Percentiles rank a stretch among this genome's conserved stretches.
phyloP scores from a whole-genome alignment of 2,797 vertebrate genomes.

The Scarus forsteni region DNA sequence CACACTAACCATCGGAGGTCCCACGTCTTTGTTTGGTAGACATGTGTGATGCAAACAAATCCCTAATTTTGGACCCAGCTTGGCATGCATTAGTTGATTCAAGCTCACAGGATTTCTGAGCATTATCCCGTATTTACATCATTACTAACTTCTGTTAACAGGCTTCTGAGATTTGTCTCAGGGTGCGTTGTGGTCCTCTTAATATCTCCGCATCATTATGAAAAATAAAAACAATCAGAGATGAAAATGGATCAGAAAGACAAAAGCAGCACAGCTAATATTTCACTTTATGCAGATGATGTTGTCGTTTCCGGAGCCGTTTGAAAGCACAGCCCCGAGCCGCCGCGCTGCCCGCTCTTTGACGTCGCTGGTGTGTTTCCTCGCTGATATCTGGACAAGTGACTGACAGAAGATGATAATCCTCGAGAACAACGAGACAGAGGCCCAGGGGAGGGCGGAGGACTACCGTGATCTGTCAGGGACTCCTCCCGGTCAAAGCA shows the following conservation, averaged over 20 bases:
- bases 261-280: slow-evolving; percentile 49
- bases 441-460: slow-evolving; percentile 8
- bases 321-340: slow-evolving; percentile 57
- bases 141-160: slow-evolving; percentile 11
- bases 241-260: slow-evolving; percentile 60
- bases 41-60: no score
- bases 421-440: slow-evolving; percentile 43
- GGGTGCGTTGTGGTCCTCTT: slow-evolving; percentile 58
- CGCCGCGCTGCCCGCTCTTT: slow-evolving; percentile 29
- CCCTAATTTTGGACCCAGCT: no score
- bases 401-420: slow-evolving; percentile 74
- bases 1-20: no score
- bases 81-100: slow-evolving; percentile 3
- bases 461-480: slow-evolving; percentile 71
- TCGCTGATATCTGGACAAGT: slow-evolving; percentile 62
- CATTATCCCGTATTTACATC: slow-evolving; percentile 56
- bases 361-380: slow-evolving; percentile 56
- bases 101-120: slow-evolving; percentile 50
- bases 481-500: slow-evolving; percentile 67
- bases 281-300: slow-evolving; percentile 22
- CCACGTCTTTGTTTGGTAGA: no score
- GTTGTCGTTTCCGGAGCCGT: slow-evolving; percentile 45
- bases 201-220: slow-evolving; percentile 57
- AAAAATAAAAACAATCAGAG: slow-evolving; percentile 42
- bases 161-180: slow-evolving; percentile 56